Conservation (phyloP, 2,797 vertebrate genomes). For the Rhinophrynus dorsalis region DNA sequence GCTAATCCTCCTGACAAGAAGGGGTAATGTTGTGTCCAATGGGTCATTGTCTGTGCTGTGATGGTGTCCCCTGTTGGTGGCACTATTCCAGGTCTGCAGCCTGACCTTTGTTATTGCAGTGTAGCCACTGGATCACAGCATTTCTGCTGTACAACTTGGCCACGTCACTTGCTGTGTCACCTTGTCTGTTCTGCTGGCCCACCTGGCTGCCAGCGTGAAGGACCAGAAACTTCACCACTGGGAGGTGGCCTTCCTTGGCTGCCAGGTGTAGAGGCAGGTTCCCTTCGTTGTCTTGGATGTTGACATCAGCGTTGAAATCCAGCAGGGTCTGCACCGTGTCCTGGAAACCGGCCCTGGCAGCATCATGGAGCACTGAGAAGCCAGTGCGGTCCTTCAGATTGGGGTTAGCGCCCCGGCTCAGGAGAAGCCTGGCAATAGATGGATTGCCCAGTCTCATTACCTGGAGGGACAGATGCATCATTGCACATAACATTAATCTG, state of each 20-base stretch:
- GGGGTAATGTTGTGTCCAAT: not conserved
- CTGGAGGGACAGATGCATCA: conserved; percentile 58
- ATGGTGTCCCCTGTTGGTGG: not conserved
- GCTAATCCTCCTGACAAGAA: not conserved
- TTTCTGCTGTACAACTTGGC: conserved; percentile 63
- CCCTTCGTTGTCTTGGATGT: conserved; percentile 76
- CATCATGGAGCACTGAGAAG: conserved; percentile 86
- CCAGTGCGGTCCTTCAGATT: conserved; percentile 74
- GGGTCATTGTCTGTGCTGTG: not conserved
- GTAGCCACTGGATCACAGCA: conserved; percentile 66
- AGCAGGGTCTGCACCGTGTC: conserved; percentile 80
- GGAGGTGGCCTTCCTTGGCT: conserved; percentile 78
- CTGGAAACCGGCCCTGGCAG: conserved; percentile 83
- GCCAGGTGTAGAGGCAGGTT: conserved; percentile 90
- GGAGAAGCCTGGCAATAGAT: conserved; percentile 68
- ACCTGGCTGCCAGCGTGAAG: conserved; percentile 64
- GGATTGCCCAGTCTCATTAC: conserved; percentile 82
- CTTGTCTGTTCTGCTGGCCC: conserved; percentile 68
- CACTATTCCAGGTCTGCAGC: not conserved
- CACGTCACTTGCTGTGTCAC: conserved; percentile 75
- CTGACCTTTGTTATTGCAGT: not conserved
- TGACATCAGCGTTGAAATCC: conserved; percentile 76
- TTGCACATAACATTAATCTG: not conserved
- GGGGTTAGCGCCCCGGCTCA: conserved; percentile 76
- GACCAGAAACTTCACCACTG: conserved; percentile 75